Evolutionary conservation across 2,888 invertebrate species (phyloP), one percentile per base, ranked within the genome.

Genomic region (Celastrina argiolus): DNA sequence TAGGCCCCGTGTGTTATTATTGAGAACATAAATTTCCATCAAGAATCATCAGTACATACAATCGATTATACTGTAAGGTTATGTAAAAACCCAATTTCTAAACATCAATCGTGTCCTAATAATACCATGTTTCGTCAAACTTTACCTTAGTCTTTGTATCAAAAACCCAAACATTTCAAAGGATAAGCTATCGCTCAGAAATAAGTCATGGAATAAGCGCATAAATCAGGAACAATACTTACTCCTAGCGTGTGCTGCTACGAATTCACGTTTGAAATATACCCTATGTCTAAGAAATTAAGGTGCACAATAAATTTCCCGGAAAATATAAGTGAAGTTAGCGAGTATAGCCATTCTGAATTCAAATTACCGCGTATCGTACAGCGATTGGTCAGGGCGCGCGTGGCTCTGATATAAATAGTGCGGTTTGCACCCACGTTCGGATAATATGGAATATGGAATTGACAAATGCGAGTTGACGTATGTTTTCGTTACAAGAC

Each of bases 181-280:
- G n/a, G n/a, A n/a, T n/a, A n/a, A 59, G 45, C 66, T 72, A 71
- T 71, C 79, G 79, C 76, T 75, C 73, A 73, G 76, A 81, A 83
- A 89, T 89, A 88, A 88, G 84, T 89, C 87, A 90, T 89, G 82
- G 88, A 87, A 89, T 84, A 77, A 82, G 85, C 82, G 80, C 85
- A 88, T 90, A 88, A 89, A 89, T 90, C 88, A 90, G 84, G 84
- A 75, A 78, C 83, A 82, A 83, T 83, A 82, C 80, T 76, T 76
- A 77, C 79, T 79, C 80, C 74, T 72, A 73, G 73, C 71, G 51
- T 42, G 34, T 59, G 65, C 63, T 22, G 31, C 68, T 61, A 56
- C 61, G 42, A 58, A 61, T 67, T 64, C 14, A 26, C 56, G 28
- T 31, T 7, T 65, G n/a, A 39, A 72, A 65, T 68, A 31, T 67